Percentiles rank a stretch among this genome's conserved stretches.
Evolutionary conservation across 2,797 vertebrate genomes (phyloP).

Genomic region (Momotus momota): DNA sequence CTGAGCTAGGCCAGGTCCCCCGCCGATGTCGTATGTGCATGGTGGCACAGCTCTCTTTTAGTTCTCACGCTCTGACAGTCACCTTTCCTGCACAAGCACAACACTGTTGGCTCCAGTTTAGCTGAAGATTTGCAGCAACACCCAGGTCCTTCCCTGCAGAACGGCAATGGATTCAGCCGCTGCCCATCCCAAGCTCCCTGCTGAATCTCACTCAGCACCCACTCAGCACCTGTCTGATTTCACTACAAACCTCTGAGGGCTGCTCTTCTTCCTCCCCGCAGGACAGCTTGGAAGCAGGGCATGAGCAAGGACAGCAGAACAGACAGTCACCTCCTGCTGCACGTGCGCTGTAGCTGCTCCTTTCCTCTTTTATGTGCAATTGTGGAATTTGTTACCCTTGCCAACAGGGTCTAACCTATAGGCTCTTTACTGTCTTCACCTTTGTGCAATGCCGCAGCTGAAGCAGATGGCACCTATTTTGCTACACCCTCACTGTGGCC

Average conservation of each 20-base stretch:
- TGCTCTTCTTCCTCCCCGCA: background rate
- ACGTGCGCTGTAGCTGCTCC: rapidly evolving
- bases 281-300: background rate
- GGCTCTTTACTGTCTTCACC: background rate
- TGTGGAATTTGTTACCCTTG: background rate
- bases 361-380: background rate
- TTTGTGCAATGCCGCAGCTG: background rate
- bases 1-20: background rate
- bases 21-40: rapidly evolving
- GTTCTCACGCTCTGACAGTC: background rate
- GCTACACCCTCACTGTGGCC: background rate
- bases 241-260: background rate
- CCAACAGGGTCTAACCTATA: background rate
- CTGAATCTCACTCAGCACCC: background rate
- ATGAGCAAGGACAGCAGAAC: background rate
- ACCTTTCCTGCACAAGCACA: background rate
- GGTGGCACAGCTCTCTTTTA: rapidly evolving
- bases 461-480: background rate
- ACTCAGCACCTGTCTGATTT: background rate
- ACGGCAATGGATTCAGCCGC: background rate
- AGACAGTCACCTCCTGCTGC: background rate
- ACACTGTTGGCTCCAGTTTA: background rate
- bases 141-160: background rate
- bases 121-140: background rate
- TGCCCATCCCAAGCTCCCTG: background rate